Base-by-base conservation (phyloP, 1,140 invertebrate genomes). In the Musca domestica region DNA sequence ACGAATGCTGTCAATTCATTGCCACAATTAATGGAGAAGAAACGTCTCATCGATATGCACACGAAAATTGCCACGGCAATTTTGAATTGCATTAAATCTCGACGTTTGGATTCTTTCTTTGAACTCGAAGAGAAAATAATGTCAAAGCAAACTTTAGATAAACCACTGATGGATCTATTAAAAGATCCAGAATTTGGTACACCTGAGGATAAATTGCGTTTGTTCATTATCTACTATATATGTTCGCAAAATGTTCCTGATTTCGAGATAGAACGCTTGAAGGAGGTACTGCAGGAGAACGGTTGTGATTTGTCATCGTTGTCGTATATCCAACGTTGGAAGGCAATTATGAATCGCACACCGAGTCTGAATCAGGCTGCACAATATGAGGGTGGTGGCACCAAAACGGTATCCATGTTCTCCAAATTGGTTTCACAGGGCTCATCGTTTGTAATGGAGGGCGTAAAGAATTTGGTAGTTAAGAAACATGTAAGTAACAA, bases 381-480 rank as follows among this genome's bases (percentile, higher is more conserved):
- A 64, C 91, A 91, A 75, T 95, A 94, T 72, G 90, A 92, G 78
- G 96, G 96, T n/a, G 95, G 93, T 51, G 96, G 95, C 20, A 97
- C 95, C 0, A 97, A 95, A 84, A 98, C 96, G 0, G 94, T 98
- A 0, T 95, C 91, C 72, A 99, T 99, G 96, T 98, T 99, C 83
- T 96, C 95, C 2, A 99, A 99, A 84, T 85, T 99, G 15, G 92
- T 99, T 75, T 95, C 92, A 6, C 95, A 98, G 82, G 96, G 95
- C 25, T 98, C 96, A 1, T 95, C 95, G 54, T 98, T 99, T 85
- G 95, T 99, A 0, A 99, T 99, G 96, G 98, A 99, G 85, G 98
- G 98, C 46, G 98, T 99, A 0, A 98, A 99, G 83, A 99, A 99
- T 87, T 87, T 99, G 69, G 97, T 99, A 34, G 93, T 99, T 7